Percentiles rank a stretch among this genome's conserved stretches.
Evolutionary conservation across 2,888 invertebrate genomes (phyloP).

Genomic region (Phaonia tiefii): DNA sequence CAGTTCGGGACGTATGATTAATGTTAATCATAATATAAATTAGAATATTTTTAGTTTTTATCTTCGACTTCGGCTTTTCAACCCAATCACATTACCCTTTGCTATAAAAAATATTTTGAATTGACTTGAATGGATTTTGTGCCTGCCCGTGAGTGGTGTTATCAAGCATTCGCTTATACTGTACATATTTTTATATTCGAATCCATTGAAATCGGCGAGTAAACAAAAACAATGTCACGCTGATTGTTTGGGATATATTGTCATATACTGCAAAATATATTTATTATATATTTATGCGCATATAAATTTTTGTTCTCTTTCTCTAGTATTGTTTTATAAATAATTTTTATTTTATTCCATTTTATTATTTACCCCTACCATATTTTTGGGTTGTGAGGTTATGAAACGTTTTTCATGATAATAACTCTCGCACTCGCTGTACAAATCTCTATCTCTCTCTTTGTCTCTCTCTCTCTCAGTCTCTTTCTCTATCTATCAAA

Average conservation of each 20-base stretch:
- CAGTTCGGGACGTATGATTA: too few species aligned
- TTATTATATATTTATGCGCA: neutral
- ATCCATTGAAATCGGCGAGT: neutral
- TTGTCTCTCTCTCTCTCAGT: too few species aligned
- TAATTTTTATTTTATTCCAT: constrained; percentile 3
- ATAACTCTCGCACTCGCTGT: too few species aligned
- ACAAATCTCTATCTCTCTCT: too few species aligned
- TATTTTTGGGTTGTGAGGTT: neutral
- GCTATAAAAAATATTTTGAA: neutral
- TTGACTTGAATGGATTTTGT: neutral
- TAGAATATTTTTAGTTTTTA: too few species aligned
- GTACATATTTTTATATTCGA: neutral
- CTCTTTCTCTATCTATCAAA: too few species aligned
- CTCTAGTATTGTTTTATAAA: neutral
- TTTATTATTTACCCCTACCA: neutral
- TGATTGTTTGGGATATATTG: constrained; percentile 1
- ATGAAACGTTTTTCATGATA: neutral
- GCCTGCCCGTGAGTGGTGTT: neutral
- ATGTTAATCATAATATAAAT: too few species aligned
- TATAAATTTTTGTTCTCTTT: too few species aligned
- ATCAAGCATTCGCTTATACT: neutral
- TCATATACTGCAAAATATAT: too few species aligned
- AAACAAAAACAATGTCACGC: neutral
- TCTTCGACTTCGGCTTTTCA: too few species aligned
- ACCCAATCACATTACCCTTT: constrained; percentile 1